Evolutionary conservation across 2,797 vertebrate species (phyloP).

Genomic region (Tokudaia tokunoshimensis): DNA sequence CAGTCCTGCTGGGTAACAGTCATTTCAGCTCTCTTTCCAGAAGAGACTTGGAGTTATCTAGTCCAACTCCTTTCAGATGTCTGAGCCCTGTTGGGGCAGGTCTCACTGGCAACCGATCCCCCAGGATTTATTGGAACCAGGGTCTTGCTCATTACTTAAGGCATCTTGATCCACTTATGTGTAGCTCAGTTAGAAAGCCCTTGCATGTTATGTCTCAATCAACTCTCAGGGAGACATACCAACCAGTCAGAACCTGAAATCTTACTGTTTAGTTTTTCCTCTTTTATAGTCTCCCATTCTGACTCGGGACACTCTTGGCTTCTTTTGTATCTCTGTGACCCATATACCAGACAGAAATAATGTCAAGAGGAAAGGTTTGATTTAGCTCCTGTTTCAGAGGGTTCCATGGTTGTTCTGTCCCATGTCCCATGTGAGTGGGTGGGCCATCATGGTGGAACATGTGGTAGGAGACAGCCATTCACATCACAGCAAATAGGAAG

Average conservation of each 20-base stretch:
- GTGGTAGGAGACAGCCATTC: background rate
- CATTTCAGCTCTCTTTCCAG: background rate
- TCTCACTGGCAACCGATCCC: background rate
- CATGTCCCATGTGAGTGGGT: background rate
- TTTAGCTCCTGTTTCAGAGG: background rate
- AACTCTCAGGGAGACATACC: background rate
- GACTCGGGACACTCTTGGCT: background rate
- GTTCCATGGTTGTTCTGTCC: background rate
- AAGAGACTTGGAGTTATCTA: background rate
- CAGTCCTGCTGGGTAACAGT: background rate
- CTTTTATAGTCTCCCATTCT: background rate
- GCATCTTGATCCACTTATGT: background rate
- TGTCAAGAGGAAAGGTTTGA: background rate
- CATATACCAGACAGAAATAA: background rate
- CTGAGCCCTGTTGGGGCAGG: background rate
- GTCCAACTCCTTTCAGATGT: background rate
- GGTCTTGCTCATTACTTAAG: background rate
- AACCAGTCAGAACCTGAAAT: background rate
- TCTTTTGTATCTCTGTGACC: background rate
- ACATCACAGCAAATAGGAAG: background rate
- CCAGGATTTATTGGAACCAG: background rate
- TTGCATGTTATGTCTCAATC: background rate
- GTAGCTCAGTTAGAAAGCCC: conserved; percentile 48
- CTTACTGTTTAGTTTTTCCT: conserved; percentile 46
- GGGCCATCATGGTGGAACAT: background rate